Base-by-base conservation (phyloP, 2,888 invertebrate genomes). In the Metacarcinus magister region DNA sequence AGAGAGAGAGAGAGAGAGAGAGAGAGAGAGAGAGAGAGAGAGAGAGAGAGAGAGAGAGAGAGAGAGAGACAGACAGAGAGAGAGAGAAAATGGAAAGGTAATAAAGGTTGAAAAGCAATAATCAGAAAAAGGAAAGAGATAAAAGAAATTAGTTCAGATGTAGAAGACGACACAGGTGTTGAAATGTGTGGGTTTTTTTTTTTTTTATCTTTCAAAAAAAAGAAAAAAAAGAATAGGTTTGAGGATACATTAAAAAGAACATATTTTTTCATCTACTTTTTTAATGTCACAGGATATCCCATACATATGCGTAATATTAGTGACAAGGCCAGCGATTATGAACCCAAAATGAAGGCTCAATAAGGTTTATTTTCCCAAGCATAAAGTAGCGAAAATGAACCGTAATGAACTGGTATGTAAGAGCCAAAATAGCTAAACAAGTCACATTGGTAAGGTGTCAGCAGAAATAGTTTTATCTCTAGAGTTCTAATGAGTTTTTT, bases 251-350 rank as follows among this genome's bases (percentile, higher is more conserved):
- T 39, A 5, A 28, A 39, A 87, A 87, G 39, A 32, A 39, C 87
- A 75, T 39, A n/a, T 7, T 39, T 44, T 95, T 96, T 94, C 92
- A 60, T 92, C 96, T 96, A 96, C 96, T 96, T 94, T 39, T 96
- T 96, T 96, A 96, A 96, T 96, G 94, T 93, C 96, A 96, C 96
- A 96, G 94, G 94, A 93, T 96, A 93, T 95, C 95, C 96, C 96
- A 96, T 96, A 96, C 96, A 96, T 96, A 96, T 95, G 96, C 96
- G 93, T 96, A 96, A 96, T 95, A 96, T 96, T 94, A 96, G 96
- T 96, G 96, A 96, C 96, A 96, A 96, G 96, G 95, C 96, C 95
- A 96, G 96, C 96, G 93, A 96, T 96, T 96, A 92, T 95, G 96
- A 95, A 95, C 96, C 95, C 87, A 95, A 92, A 93, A 92, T 93